Base-by-base conservation (phyloP, 2,113 vertebrate species). In the Aphyosemion australe region DNA sequence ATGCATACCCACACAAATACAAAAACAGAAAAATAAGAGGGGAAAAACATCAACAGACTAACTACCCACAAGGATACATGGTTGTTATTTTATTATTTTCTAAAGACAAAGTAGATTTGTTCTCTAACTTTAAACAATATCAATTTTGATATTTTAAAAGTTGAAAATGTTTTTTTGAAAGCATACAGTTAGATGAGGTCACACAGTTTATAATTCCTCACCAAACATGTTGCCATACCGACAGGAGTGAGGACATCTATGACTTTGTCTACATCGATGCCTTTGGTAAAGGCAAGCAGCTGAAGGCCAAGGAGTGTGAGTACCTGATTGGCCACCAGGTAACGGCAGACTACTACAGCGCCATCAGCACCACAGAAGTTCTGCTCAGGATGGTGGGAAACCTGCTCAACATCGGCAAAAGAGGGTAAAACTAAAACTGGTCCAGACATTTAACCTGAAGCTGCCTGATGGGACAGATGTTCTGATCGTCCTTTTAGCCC, bases 351-450 rank as follows among this genome's bases (percentile, higher is more conserved):
- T 95, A 97, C 79, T 99, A 98, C 6, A 94, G 93, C 0, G 93
- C 96, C 78, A 96, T 98, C 66, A 96, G 93, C 14, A 96, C 96
- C 12, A 94, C 94, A 20, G 96, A 98, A 71, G 94, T 99, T 72
- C 76, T 99, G 55, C 96, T 98, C 80, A 88, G 97, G 11, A 99
- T 99, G 97, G 96, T 98, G 93, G 96, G 96, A 3, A 99, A 99
- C 72, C 92, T 99, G 66, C 86, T 99, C 0, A 99, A 98, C 90
- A 95, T 99, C 1, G 97, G 97, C 42, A 99, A 98, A 79, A 86
- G 93, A 83, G 92, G 96, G 97, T 99, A 82, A 95, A 95, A 45
- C 3, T 26, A n/a, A 54, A 31, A 16, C 10, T 8, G 2, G 11
- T 53, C 8, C 13, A 26, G 10, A 43, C 19, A 8, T 58, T 19